Percentiles rank a stretch among this genome's conserved stretches.
These are phyloP conservation scores for Andrena bucephala DNA, from an alignment of 2,888 invertebrate species.

Conservation along the genomic window DNA sequence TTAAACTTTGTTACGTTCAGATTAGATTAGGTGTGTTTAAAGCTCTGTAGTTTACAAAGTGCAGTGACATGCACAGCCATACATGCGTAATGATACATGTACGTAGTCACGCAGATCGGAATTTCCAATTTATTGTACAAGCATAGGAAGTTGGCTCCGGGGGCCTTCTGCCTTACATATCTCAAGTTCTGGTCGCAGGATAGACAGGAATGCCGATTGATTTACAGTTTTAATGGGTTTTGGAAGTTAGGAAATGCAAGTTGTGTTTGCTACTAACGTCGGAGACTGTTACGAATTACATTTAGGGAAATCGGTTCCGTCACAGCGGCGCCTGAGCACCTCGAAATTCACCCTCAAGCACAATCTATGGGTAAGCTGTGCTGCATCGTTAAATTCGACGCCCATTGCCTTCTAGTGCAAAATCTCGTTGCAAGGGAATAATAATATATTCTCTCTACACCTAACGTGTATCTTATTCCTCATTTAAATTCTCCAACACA, in stretches of 20 bases:
- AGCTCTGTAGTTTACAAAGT: too few species aligned
- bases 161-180: conserved; percentile 35
- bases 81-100: not conserved
- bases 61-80: too few species aligned
- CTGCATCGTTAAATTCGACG: conserved; percentile 15
- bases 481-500: too few species aligned
- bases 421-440: not conserved
- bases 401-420: not conserved
- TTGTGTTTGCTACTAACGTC: conserved; percentile 15
- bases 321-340: conserved; percentile 9
- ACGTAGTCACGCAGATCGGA: conserved; percentile 18
- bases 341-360: conserved; percentile 18
- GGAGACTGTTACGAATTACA: conserved; percentile 46
- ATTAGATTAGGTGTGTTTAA: not conserved
- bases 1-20: too few species aligned
- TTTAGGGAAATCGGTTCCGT: conserved; percentile 41
- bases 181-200: conserved; percentile 60
- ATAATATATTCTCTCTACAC: not conserved
- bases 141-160: conserved; percentile 30
- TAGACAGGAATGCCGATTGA: conserved; percentile 63
- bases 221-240: conserved; percentile 66
- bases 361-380: not conserved
- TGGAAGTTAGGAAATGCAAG: conserved; percentile 54
- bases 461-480: too few species aligned
- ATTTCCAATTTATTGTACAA: conserved; percentile 49